Evolutionary conservation across 2,113 vertebrate species (phyloP), one percentile per base, ranked within the genome.

Genomic region (Archocentrus centrarchus): DNA sequence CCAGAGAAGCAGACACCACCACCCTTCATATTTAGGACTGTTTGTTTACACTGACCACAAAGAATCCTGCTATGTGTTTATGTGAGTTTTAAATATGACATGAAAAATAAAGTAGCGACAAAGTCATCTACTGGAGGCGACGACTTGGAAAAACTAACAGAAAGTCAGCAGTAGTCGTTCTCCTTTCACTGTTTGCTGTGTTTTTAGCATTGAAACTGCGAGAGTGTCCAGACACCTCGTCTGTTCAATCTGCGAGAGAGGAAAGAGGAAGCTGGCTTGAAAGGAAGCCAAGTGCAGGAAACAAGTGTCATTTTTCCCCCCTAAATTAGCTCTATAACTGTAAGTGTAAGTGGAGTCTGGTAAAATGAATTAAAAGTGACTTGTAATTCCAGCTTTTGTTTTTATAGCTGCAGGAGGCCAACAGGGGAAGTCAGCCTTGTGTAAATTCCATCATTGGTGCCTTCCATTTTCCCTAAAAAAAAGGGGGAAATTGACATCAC

Each of bases 11-110:
- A 66, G 61, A 75, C 79, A 63, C 68, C 55, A 14, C 35, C 77
- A 57, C 53, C 32, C 50, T 77, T 75, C 53, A 77, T 44, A 89
- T 81, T 90, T 78, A 82, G 59, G 44, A 63, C 75, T 63, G 64
- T 88, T 87, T 85, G 61, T 79, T 82, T 87, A 85, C 44, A 84
- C 4, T n/a, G 55, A 82, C 89, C 75, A 11, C 59, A 59, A 55
- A 66, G 83, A 61, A 50, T 30, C 39, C 73, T 44, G 17, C 20
- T 66, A 53, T 9, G 27, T 84, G 63, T 81, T 88, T 91, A 63
- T 18, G 15, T 57, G 84, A 76, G 79, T 84, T 87, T 82, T 79
- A 83, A 86, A 88, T 64, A 78, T 91, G 75, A 88, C 82, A 86
- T 62, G 41, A 55, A 88, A 90, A 88, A 82, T 57, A 75, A 60